Conservation (phyloP, 2,888 invertebrate genomes). For the Conchocele bisecta region DNA sequence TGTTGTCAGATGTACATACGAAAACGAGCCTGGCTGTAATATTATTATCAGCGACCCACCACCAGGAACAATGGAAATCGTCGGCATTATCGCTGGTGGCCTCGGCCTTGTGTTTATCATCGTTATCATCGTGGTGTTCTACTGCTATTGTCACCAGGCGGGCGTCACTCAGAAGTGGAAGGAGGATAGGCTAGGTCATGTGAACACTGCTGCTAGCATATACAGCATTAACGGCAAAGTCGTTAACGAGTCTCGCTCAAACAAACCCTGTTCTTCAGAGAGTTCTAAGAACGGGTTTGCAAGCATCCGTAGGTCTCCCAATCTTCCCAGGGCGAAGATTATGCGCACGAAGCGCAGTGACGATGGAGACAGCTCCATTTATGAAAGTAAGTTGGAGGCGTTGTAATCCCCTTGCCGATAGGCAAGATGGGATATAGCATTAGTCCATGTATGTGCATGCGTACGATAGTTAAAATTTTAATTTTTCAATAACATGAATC, state of each 20-base stretch:
- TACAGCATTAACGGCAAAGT: constrained; percentile 54
- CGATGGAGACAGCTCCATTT: too few species aligned
- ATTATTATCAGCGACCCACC: too few species aligned
- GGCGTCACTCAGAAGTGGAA: constrained; percentile 61
- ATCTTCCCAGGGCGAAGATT: constrained; percentile 52
- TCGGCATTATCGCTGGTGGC: constrained; percentile 59
- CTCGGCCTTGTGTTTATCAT: constrained; percentile 60
- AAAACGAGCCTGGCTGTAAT: constrained; percentile 60
- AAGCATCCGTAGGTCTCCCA: constrained; percentile 57
- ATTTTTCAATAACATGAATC: too few species aligned
- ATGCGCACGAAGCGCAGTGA: too few species aligned
- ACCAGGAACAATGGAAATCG: constrained; percentile 61
- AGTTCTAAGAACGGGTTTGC: constrained; percentile 58
- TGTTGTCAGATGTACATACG: constrained; percentile 52
- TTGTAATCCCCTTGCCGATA: too few species aligned
- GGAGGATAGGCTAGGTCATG: constrained; percentile 60
- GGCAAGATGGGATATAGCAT: too few species aligned
- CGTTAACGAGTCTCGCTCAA: neutral
- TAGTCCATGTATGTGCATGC: too few species aligned
- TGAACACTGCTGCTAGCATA: constrained; percentile 58
- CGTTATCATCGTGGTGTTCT: constrained; percentile 58
- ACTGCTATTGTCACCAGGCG: constrained; percentile 62
- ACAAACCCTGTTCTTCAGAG: constrained; percentile 56
- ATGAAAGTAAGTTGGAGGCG: too few species aligned
- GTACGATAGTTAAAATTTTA: too few species aligned